phyloP scores from a whole-genome alignment of 2,113 vertebrate genomes.

The Okapia johnstoni region DNA sequence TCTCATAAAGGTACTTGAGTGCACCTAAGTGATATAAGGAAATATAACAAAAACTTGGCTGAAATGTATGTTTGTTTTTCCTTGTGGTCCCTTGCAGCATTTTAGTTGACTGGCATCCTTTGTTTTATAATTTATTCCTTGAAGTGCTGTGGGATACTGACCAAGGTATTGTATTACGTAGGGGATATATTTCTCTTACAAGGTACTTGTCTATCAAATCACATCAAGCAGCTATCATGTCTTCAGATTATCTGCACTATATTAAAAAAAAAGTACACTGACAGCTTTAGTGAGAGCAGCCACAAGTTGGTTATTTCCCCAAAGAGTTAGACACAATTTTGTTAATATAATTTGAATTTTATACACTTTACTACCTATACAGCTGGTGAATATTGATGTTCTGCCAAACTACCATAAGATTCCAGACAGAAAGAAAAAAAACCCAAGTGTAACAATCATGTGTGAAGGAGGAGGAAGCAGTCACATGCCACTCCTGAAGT shows the following conservation, averaged over 20 bases:
- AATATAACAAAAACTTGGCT: constrained; percentile 33
- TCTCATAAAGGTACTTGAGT: constrained; percentile 14
- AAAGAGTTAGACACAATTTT: constrained; percentile 59
- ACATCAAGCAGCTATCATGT: constrained; percentile 48
- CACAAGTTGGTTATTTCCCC: constrained; percentile 80
- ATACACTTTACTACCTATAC: constrained; percentile 58
- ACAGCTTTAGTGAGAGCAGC: constrained; percentile 64
- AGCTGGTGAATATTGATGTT: constrained; percentile 35
- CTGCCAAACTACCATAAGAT: neutral
- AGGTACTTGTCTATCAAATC: constrained; percentile 73
- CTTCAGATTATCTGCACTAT: constrained; percentile 75
- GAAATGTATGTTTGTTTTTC: constrained; percentile 4
- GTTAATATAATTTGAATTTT: constrained; percentile 63
- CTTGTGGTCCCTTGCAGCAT: neutral
- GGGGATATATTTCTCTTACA: constrained; percentile 73
- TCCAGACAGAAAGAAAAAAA: constrained; percentile 6
- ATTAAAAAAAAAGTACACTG: constrained; percentile 66
- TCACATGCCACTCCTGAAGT: neutral
- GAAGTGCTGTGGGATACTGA: constrained; percentile 62
- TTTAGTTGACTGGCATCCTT: constrained; percentile 51
- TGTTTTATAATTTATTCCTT: constrained; percentile 69
- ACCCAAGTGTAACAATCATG: neutral
- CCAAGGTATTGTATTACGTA: constrained; percentile 73
- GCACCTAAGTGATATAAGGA: neutral
- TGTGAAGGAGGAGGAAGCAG: neutral